These are phyloP conservation scores for Cynocephalus volans DNA, from an alignment of 2,113 vertebrate species.

Conservation along the genomic window DNA sequence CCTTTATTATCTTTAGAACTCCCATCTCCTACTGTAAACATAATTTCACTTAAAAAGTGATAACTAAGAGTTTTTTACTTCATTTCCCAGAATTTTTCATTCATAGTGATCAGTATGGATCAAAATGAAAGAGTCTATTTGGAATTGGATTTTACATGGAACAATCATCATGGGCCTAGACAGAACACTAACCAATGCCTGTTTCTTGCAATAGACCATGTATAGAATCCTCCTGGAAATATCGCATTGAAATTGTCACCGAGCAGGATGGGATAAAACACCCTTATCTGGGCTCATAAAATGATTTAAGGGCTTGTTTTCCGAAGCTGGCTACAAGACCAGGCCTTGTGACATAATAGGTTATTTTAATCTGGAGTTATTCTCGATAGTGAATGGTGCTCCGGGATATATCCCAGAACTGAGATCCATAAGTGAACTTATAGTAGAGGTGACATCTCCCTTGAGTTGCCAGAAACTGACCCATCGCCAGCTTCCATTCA, in stretches of 20 bases:
- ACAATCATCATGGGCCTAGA: neutral
- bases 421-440: neutral
- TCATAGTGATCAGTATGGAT: neutral
- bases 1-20: no score
- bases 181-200: neutral
- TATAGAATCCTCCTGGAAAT: constrained; percentile 12
- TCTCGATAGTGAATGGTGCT: constrained; percentile 40
- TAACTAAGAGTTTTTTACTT: no score
- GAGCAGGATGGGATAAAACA: neutral
- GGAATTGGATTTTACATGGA: constrained; percentile 30
- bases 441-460: constrained; percentile 37
- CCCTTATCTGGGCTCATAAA: neutral
- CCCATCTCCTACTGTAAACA: no score
- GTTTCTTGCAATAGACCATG: constrained; percentile 4
- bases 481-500: constrained; percentile 17
- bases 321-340: neutral
- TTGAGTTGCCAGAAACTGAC: constrained; percentile 62
- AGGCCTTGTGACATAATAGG: neutral
- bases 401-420: constrained; percentile 20
- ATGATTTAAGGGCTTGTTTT: constrained; percentile 47
- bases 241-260: neutral
- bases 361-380: constrained; percentile 49
- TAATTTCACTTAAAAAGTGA: no score
- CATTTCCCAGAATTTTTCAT: neutral
- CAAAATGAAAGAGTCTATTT: constrained; percentile 20